Conservation (phyloP, 2,888 invertebrate genomes). For the Orchesellides sinensis region DNA sequence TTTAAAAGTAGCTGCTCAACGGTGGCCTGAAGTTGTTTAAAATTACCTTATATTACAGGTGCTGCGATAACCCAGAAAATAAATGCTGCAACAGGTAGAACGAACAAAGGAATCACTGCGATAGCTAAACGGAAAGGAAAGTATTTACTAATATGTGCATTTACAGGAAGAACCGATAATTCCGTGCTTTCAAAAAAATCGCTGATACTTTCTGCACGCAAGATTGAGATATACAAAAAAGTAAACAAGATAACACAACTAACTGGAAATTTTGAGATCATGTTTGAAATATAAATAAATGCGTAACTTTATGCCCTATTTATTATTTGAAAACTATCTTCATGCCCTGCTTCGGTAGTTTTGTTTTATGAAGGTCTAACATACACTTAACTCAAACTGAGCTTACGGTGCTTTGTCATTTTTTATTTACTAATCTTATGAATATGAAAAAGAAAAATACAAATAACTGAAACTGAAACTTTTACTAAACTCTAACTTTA, state of each 20-base stretch:
- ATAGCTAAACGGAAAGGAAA: conserved; percentile 52
- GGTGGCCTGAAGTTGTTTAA: too few relatives aligned
- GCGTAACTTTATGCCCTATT: too few relatives aligned
- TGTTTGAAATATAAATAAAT: too few relatives aligned
- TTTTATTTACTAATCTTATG: neutral
- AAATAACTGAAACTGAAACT: too few relatives aligned
- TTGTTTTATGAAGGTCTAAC: too few relatives aligned
- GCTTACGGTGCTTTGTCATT: neutral
- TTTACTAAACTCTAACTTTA: neutral
- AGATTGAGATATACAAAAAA: too few relatives aligned
- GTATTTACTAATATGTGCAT: conserved; percentile 44
- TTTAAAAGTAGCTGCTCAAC: too few relatives aligned
- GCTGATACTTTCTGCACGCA: neutral
- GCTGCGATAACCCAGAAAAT: conserved; percentile 59
- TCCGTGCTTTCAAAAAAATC: conserved; percentile 26
- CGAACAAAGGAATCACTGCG: conserved; percentile 43
- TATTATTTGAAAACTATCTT: too few relatives aligned
- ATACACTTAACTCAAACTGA: too few relatives aligned
- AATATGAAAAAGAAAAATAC: neutral
- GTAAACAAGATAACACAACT: neutral
- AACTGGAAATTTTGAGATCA: neutral
- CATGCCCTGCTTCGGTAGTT: too few relatives aligned
- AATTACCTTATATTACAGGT: conserved; percentile 49
- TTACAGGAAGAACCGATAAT: conserved; percentile 36
- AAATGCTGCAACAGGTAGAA: conserved; percentile 36